These are phyloP conservation scores for Drosophila mayri DNA, from an alignment of 1,140 invertebrate genomes.

Conservation along the genomic window DNA sequence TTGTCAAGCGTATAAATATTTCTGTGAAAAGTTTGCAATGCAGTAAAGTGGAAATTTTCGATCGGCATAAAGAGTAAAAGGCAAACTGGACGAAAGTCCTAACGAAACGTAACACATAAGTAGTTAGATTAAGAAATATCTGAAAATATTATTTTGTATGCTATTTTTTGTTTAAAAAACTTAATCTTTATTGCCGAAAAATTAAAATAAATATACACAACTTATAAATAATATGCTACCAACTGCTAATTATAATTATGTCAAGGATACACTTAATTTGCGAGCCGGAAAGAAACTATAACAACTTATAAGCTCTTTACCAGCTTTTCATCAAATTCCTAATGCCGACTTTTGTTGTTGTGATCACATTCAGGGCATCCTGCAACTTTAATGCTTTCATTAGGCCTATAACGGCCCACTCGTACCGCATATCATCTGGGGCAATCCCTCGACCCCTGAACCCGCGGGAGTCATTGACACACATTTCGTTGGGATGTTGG, in stretches of 20 bases:
- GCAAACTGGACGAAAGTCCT: background rate
- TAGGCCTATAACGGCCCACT: conserved; percentile 68
- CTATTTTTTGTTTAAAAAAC: too few relatives aligned
- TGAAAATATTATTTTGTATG: too few relatives aligned
- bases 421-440: conserved; percentile 55
- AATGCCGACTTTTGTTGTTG: background rate
- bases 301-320: background rate
- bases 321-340: background rate
- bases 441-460: background rate
- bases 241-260: background rate
- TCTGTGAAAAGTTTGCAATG: background rate
- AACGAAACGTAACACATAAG: too few relatives aligned
- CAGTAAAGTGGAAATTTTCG: too few relatives aligned
- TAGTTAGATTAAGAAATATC: too few relatives aligned
- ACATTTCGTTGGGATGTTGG: conserved; percentile 54
- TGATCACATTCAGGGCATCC: conserved; percentile 42
- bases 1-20: background rate
- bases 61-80: background rate
- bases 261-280: background rate
- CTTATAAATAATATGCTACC: too few relatives aligned
- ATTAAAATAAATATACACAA: background rate
- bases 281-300: background rate
- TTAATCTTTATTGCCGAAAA: too few relatives aligned
- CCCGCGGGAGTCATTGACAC: conserved; percentile 74
- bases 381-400: conserved; percentile 80